Evolutionary conservation across 2,888 invertebrate genomes (phyloP).

Genomic region (Megamerina dolium): DNA sequence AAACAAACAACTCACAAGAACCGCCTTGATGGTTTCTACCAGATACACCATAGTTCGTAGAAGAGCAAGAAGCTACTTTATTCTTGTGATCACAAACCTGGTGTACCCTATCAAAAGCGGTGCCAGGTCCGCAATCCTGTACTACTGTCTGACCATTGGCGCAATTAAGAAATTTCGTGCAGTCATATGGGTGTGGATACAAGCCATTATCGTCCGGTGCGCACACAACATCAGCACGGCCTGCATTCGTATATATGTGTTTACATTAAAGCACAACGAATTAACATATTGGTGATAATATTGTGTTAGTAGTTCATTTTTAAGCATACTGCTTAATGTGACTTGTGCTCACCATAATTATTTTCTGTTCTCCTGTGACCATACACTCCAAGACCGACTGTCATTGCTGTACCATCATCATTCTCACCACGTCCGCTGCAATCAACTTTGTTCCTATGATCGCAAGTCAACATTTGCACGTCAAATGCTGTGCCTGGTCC

Average conservation of each 20-base stretch:
- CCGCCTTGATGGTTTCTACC: not conserved
- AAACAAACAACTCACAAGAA: not conserved
- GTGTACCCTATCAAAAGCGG: constrained; percentile 54
- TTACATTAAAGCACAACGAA: no score
- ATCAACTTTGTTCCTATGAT: constrained; percentile 56
- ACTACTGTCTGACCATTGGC: constrained; percentile 54
- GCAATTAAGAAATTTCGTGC: constrained; percentile 60
- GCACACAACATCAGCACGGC: constrained; percentile 44
- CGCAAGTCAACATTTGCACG: constrained; percentile 53
- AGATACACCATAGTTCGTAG: not conserved
- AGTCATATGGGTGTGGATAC: constrained; percentile 55
- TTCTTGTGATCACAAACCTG: constrained; percentile 52
- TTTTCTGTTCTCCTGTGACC: no score
- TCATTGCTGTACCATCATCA: not conserved
- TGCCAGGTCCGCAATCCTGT: constrained; percentile 58
- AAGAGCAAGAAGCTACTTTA: constrained; percentile 10
- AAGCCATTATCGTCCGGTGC: constrained; percentile 52
- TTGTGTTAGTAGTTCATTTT: no score
- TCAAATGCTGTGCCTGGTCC: constrained; percentile 61
- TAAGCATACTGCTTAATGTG: no score
- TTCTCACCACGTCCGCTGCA: constrained; percentile 36
- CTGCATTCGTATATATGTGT: no score
- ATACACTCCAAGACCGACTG: no score
- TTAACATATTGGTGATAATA: no score
- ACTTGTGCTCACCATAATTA: no score